Evolutionary conservation across 2,888 invertebrate species (phyloP), one percentile per base, ranked within the genome.

Genomic region (Isoperla grammatica): DNA sequence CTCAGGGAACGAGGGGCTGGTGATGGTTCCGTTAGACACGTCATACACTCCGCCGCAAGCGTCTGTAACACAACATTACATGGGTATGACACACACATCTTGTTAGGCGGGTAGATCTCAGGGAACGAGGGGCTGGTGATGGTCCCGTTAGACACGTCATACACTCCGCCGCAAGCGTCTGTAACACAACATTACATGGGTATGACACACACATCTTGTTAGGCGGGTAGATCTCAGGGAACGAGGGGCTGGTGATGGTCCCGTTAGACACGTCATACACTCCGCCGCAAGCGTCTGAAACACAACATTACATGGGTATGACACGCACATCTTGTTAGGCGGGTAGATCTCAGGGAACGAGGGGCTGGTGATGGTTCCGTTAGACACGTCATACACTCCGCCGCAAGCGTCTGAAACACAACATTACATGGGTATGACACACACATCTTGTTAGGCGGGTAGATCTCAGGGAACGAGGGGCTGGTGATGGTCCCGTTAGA

Each of bases 81-180:
- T 43, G n/a, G n/a, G n/a, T n/a, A n/a, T n/a, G n/a, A n/a, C n/a
- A n/a, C n/a, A n/a, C n/a, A n/a, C n/a, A 60, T 17, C 20, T 37
- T 12, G 15, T 9, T 46, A 9, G n/a, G 37, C 48, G n/a, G 8
- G 20, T 29, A n/a, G 2, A 67, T 95, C 93, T 0, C 98, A n/a
- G n/a, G 98, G 75, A 95, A 95, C 0, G 95, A 96, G 0, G 98
- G 98, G 9, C 94, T 95, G 0, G 91, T 92, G 64, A 99, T 90
- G 0, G 95, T 95, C 0, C 98, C 98, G 71, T 95, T 96, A 0
- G 86, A 82, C 1, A 85, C 83, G 67, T 92, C 88, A 55, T 95
- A 85, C 6, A 91, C 82, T 1, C 98, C 98, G 12, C 97, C 97
- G 70, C 98, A 98, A 8, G 98, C 97, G 78, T 96, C 97, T 95